Conservation (phyloP, 2,113 vertebrate species). For the Prietella phreatophila region DNA sequence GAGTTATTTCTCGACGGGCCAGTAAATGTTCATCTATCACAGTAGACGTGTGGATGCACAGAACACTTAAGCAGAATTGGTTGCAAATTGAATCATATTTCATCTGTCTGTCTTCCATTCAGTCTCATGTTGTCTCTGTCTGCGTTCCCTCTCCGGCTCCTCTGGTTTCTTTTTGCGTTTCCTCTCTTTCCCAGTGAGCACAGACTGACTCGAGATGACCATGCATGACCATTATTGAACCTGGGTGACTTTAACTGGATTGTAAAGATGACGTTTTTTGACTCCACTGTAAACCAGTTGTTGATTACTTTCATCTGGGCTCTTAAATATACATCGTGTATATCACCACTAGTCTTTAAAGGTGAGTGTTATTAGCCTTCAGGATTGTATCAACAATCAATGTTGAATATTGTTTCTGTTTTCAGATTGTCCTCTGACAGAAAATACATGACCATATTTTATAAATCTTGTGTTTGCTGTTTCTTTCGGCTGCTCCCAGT, state of each 20-base stretch:
- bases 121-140: slow-evolving; percentile 9
- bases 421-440: background rate
- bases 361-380: background rate
- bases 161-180: background rate
- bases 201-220: background rate
- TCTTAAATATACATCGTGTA: background rate
- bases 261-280: background rate
- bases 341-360: background rate
- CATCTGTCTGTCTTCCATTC: slow-evolving; percentile 7
- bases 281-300: background rate
- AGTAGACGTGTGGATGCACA: slow-evolving; percentile 8
- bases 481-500: too few species aligned
- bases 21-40: slow-evolving; percentile 33
- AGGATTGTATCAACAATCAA: background rate
- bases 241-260: background rate
- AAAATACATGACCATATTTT: background rate
- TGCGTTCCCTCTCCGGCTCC: background rate
- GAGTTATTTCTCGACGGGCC: slow-evolving; percentile 18
- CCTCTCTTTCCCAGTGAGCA: background rate
- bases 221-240: background rate
- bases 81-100: slow-evolving; percentile 43
- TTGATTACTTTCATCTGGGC: background rate
- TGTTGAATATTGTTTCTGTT: background rate
- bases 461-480: background rate
- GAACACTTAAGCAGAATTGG: background rate